A percentile compares a stretch with the other conserved stretches of the same genome.
Evolutionary conservation across 2,888 invertebrate species (phyloP).

Genomic region (Harmothoe impar): DNA sequence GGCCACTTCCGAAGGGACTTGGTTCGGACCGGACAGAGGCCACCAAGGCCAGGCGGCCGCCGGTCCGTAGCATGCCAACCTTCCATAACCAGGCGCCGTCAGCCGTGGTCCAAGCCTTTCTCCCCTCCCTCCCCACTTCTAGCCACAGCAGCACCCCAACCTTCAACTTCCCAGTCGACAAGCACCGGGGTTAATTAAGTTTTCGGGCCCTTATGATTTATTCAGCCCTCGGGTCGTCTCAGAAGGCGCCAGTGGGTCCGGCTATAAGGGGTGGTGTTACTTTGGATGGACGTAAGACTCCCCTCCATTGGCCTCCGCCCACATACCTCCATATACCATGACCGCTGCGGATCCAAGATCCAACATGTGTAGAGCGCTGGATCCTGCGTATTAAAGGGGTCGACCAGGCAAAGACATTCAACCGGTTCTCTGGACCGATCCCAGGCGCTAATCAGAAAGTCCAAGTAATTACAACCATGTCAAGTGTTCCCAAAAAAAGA

Average conservation of each 20-base stretch:
- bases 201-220: conserved; percentile 47
- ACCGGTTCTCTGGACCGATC: conserved; percentile 7
- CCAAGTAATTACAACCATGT: conserved; percentile 28
- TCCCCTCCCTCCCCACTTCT: conserved; percentile 9
- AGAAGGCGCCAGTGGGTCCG: not conserved
- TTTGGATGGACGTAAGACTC: not conserved
- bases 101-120: not conserved
- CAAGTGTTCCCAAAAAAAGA: not conserved
- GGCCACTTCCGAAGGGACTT: not conserved
- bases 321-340: no score
- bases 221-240: conserved; percentile 26
- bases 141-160: not conserved
- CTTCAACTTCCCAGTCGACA: conserved; percentile 27
- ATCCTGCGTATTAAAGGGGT: not conserved
- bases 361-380: no score
- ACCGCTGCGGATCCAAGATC: no score
- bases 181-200: conserved; percentile 49
- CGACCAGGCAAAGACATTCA: not conserved
- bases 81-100: conserved; percentile 30
- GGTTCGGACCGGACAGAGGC: not conserved
- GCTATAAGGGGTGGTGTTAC: not conserved
- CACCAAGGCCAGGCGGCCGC: not conserved
- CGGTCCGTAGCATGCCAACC: conserved; percentile 31
- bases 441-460: not conserved
- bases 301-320: no score